Base-by-base conservation (phyloP, 2,888 invertebrate species). In the Drosophila conformis region DNA sequence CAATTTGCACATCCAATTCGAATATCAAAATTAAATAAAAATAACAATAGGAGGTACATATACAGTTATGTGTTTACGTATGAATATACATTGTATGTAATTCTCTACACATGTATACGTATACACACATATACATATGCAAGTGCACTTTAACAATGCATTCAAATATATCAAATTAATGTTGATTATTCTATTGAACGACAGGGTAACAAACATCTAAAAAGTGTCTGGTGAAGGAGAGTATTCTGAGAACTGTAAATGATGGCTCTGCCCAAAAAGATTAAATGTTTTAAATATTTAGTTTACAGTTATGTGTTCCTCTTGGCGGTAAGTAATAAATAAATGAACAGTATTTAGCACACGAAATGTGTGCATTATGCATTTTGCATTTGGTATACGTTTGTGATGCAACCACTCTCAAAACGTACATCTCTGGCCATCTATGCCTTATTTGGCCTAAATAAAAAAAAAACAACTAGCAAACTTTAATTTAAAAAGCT, bases 261-360 rank as follows among this genome's bases (percentile, higher is more conserved):
- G 51, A 92, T 93, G 93, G 92, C 93, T 79, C 76, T 93, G 84
- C 89, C 92, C 52, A 93, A 93, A 90, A 89, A 92, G 78, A 92
- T 93, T 67, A 93, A 93, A 88, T 93, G 93, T 87, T 93, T 93
- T 83, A 93, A 93, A 85, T 93, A 93, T 83, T 91, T 93, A 69
- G 93, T 93, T 82, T 93, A 93, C 84, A 92, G 92, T 87, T 93
- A 93, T 83, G 91, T 93, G 74, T 91, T 93, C 73, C 88, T 93
- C 69, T 82, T 93, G 87, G 93, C 93, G 92, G 93, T 93, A 92
- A 91, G 93, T 93, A 67, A 53, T 13, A 33, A 52, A 56, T 15
- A 31, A 42, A 60, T 48, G 49, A 54, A 62, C 54, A 62, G 59
- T 68, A 35, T 18, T 8, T 53, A 25, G 10, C 25, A 53, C 21